Percentiles rank a stretch among this genome's conserved stretches.
Evolutionary conservation across 2,888 invertebrate species (phyloP).

Genomic region (Cetonia aurata): DNA sequence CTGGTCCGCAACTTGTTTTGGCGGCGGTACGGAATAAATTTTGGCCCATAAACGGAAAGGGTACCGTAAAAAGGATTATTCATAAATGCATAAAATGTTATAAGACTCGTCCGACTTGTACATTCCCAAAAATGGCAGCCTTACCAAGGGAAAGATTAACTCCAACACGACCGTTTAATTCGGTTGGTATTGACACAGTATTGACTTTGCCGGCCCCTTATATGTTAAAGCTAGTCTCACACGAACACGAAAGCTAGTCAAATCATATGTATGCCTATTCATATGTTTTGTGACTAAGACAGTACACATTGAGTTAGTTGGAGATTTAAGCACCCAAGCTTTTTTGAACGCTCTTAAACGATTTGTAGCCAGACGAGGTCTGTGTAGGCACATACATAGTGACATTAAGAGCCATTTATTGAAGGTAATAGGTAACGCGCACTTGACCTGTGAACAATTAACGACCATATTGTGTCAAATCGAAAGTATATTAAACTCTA

Average conservation of each 20-base stretch:
- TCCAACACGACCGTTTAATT: slow-evolving; percentile 46
- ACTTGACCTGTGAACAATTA: too few relatives aligned
- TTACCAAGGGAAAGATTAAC: slow-evolving; percentile 5
- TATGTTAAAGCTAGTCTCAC: slow-evolving; percentile 41
- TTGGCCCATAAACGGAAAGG: too few relatives aligned
- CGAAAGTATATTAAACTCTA: slow-evolving; percentile 39
- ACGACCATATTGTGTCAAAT: background rate
- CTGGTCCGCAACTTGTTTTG: too few relatives aligned
- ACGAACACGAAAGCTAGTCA: slow-evolving; percentile 48
- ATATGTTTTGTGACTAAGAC: slow-evolving; percentile 53
- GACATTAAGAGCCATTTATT: slow-evolving; percentile 42
- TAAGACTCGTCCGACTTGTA: background rate
- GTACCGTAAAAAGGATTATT: slow-evolving; percentile 17
- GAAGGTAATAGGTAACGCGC: too few relatives aligned
- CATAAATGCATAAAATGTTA: slow-evolving; percentile 15
- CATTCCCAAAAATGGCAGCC: slow-evolving; percentile 24
- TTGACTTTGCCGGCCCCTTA: slow-evolving; percentile 49
- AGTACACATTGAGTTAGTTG: too few relatives aligned
- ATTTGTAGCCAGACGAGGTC: slow-evolving; percentile 41
- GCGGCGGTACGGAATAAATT: too few relatives aligned
- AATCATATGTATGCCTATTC: slow-evolving; percentile 54
- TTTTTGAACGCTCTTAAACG: slow-evolving; percentile 42
- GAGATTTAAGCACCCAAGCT: slow-evolving; percentile 26
- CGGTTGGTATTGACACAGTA: too few relatives aligned
- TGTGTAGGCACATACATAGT: slow-evolving; percentile 28